phyloP scores from a whole-genome alignment of 1,140 invertebrate genomes.

The Diachasmimorpha longicaudata region DNA sequence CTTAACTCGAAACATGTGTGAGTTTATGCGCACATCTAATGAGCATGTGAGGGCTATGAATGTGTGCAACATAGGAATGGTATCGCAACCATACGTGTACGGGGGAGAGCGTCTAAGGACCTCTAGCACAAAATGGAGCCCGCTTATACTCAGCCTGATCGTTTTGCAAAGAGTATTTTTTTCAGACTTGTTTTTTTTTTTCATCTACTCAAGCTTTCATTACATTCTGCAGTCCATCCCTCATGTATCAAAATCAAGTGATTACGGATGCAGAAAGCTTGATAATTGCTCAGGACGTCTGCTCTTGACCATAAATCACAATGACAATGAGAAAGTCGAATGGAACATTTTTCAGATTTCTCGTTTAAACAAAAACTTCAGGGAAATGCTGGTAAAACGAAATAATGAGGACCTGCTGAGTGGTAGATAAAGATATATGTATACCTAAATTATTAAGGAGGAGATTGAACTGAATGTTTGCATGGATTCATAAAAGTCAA shows the following conservation, averaged over 20 bases:
- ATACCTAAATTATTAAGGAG: conserved; percentile 1
- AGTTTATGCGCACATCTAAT: conserved; percentile 37
- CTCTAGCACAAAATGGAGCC: conserved; percentile 61
- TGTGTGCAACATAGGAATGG: conserved; percentile 5
- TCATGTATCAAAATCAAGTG: not conserved
- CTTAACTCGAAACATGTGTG: conserved; percentile 33
- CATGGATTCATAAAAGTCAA: not conserved
- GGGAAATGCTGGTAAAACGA: not conserved
- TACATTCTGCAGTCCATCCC: not conserved
- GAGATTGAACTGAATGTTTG: not conserved
- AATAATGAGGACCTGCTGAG: not conserved
- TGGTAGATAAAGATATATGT: not conserved
- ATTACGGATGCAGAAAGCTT: not conserved
- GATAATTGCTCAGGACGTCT: conserved; percentile 1
- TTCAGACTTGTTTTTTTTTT: conserved; percentile 16
- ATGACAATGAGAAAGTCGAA: not conserved
- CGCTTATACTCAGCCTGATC: conserved; percentile 55
- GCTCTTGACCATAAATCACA: conserved; percentile 6
- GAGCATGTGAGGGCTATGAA: conserved; percentile 41
- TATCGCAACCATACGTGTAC: conserved; percentile 14
- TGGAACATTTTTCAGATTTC: not conserved
- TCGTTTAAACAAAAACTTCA: not conserved
- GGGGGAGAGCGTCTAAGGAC: conserved; percentile 49
- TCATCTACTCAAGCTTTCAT: not conserved
- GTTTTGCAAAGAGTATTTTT: conserved; percentile 56